Evolutionary conservation across 2,113 vertebrate species (phyloP), one percentile per base, ranked within the genome.

Genomic region (Cricetomys ansorgei): DNA sequence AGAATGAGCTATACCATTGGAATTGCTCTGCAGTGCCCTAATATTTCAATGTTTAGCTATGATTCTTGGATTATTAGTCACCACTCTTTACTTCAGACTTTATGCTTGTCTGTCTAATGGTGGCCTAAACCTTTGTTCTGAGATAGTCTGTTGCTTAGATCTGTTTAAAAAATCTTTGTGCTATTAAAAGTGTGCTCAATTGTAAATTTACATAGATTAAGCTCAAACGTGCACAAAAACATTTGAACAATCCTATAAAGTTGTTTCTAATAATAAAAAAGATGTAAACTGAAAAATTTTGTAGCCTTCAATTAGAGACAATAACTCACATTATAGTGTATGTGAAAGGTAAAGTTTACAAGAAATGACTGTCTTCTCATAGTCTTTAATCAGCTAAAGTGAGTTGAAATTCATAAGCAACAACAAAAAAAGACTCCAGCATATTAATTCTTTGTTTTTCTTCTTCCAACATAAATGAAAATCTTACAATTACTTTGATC

Each of bases 171-270:
- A 90, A 37, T 37, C 15, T 62, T 96, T 40, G 84, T 59, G 70
- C 29, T 64, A 57, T 76, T 94, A 65, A 23, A 94, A 50, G 69
- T 94, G 57, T 90, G 4, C 7, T 95, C 25, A 9, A 72, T 73
- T 88, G 19, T 87, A 73, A 92, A 88, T 59, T 80, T 85, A 15
- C 45, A 90, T 95, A 92, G 84, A 89, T 84, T 94, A 80, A 91
- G 94, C 83, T 91, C 89, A 94, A 95, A 97, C 97, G 1, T 94
- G 89, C 8, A 95, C 94, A 97, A 96, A 97, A 77, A 88, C 97
- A 97, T 97, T 97, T 96, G 94, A 95, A 96, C 73, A 87, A 97
- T 97, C 93, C 92, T 98, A 91, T 62, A 97, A 97, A 97, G 84
- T 96, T 97, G 91, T 97, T 92, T 86, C 90, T 86, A 92, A 93